Base-by-base conservation (phyloP, 1,140 invertebrate species). In the Zaprionus capensis region DNA sequence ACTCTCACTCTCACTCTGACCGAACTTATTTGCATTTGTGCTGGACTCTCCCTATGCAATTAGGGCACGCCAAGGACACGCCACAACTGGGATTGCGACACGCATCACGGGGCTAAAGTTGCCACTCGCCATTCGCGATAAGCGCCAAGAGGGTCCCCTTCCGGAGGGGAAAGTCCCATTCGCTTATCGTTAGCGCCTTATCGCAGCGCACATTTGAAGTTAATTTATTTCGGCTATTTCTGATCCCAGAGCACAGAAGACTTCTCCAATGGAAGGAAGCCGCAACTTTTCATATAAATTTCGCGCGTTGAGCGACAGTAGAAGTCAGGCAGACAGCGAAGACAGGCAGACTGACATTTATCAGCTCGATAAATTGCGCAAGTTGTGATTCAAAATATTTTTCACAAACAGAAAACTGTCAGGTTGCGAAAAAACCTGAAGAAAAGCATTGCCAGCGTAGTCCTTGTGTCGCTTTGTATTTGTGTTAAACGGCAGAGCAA, bases 271-370 rank as follows among this genome's bases (percentile, higher is more conserved):
- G 24, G 24, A 26, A 26, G 24, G 24, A 5, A 26, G 24, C 24
- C 71, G 69, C 69, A 86, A 87, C 51, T 86, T 86, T 86, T 87
- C 80, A 87, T 83, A 86, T 86, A 86, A 86, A 87, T 86, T 87
- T 74, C 70, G 26, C 71, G 62, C 71, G 71, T 64, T 81, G 82
- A 84, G 81, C 75, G 79, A 79, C 76, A 73, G 36, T 22, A 7
- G 6, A 31, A 31, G 28, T 31, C 28, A 31, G 2, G 28, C 28
- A 31, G 79, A 79, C 76, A 34, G 9, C 31, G 31, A 34, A 34
- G 31, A 34, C 59, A 34, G 14, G 53, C 38, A 46, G 62, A 38
- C 31, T 12, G 46, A 71, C 55, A 80, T 82, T 86, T 86, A 86
- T 86, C 82, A 82, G 49, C 66, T 74, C 83, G 69, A 86, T 87